Evolutionary conservation across 2,888 invertebrate species (phyloP), one percentile per base, ranked within the genome.

Genomic region (Ditula angustiorana): DNA sequence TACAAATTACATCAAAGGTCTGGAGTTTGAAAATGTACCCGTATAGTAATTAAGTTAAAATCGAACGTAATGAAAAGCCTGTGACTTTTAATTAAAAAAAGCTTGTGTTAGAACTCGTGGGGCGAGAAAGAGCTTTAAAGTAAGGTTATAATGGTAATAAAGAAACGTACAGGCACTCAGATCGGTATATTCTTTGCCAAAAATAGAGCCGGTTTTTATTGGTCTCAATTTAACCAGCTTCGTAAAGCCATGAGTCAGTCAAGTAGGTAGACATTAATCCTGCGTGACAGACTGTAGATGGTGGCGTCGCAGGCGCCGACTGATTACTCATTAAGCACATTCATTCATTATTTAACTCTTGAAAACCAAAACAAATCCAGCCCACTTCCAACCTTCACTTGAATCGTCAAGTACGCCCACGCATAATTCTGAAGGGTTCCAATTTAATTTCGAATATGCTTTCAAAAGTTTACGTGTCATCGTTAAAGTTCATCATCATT

Each of bases 221-320:
- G 71, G 63, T 55, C 47, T 68, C 75, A 80, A 80, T 80, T 82
- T 74, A 71, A 74, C 69, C 67, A 69, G 55, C 50, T 67, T 58
- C 13, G 46, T 64, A 70, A 75, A 74, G 76, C 71, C 74, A 71
- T 85, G 83, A 83, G 75, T 85, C 83, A 80, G 72, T 33, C 62
- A 62, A 52, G 66, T 65, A 69, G 74, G 69, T 69, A 70, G 77
- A 76, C 81, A 84, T 84, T 81, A 78, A 80, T 83, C 79, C 71
- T 65, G 67, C 41, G 30, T 35, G 63, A 64, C 46, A 66, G 47
- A 21, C 67, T 57, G 10, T 63, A 30, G 66, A 67, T 63, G 55
- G 66, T 23, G 70, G 55, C 69, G 76, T 76, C 79, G 47, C 56
- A 71, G 71, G 68, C 71, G 64, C 64, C 64, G 28, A 53, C 58